Base-by-base conservation (phyloP, 2,113 vertebrate species). In the Daboia siamensis region DNA sequence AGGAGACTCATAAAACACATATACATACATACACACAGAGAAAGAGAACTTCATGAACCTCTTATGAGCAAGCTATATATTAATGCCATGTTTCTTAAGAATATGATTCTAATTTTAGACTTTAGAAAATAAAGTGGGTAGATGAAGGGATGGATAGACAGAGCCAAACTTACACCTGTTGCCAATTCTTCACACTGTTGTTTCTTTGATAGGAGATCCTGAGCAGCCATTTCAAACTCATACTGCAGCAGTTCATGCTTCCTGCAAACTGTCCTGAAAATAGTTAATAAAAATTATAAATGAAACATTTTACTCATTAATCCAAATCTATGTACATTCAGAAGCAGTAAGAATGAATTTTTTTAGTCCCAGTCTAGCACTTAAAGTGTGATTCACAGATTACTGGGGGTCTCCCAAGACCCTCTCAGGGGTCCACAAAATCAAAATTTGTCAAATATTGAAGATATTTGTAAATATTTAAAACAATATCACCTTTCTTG, bases 221-320 rank as follows among this genome's bases (percentile, higher is more conserved):
- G 98, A 24, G 97, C 97, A 46, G 98, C 97, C 96, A 97, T 98
- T 97, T 99, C 99, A 95, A 99, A 97, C 91, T 99, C 99, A 94
- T 98, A 99, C 92, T 99, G 99, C 96, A 98, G 98, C 92, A 99
- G 98, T 96, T 99, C 99, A 3, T 99, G 99, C 93, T 99, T 99
- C 96, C 98, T 98, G 97, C 99, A 99, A 92, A 99, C 99, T 3
- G 99, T 98, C 97, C 99, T 99, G 96, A 90, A 95, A 95, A 93
- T 39, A 95, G 95, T 84, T 4, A 95, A 93, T 64, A 90, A 91
- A 93, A 93, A 23, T 87, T 93, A 88, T 17, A 23, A 95, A 91
- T 94, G 86, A 90, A 94, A 90, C 0, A 52, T 51, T 93, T 93
- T 33, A 44, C 88, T 94, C 61, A 93, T 93, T 4, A 80, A 4